phyloP scores from a whole-genome alignment of 2,113 vertebrate species.

The Macrotis lagotis region DNA sequence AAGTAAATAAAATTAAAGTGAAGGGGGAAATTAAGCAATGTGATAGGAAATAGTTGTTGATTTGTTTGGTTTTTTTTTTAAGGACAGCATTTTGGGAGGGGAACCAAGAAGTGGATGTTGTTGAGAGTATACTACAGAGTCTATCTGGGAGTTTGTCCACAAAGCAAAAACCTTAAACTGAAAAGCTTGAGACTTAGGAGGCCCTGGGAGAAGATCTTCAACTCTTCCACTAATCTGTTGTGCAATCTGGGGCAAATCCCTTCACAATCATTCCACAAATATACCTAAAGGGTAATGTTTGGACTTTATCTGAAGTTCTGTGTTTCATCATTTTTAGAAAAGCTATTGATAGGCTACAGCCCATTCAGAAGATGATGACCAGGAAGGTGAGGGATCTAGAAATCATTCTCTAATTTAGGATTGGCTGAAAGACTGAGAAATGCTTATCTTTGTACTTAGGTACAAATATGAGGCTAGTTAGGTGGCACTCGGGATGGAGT shows the following conservation, averaged over 20 bases:
- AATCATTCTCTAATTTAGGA: background rate
- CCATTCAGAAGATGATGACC: background rate
- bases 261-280: background rate
- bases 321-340: background rate
- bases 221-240: background rate
- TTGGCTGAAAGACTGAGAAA: background rate
- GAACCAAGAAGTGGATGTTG: background rate
- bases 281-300: background rate
- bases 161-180: background rate
- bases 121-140: background rate
- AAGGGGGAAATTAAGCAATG: background rate
- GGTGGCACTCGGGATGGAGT: background rate
- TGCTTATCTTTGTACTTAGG: background rate
- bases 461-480: background rate
- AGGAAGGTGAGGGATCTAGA: background rate
- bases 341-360: background rate
- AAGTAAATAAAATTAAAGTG: background rate
- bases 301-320: background rate
- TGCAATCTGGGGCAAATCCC: background rate
- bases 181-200: background rate
- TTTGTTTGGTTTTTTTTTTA: background rate
- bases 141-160: background rate
- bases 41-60: background rate
- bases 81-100: background rate
- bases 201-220: no score